Conservation (phyloP, 1,140 invertebrate species). For the Calliphora vicina region DNA sequence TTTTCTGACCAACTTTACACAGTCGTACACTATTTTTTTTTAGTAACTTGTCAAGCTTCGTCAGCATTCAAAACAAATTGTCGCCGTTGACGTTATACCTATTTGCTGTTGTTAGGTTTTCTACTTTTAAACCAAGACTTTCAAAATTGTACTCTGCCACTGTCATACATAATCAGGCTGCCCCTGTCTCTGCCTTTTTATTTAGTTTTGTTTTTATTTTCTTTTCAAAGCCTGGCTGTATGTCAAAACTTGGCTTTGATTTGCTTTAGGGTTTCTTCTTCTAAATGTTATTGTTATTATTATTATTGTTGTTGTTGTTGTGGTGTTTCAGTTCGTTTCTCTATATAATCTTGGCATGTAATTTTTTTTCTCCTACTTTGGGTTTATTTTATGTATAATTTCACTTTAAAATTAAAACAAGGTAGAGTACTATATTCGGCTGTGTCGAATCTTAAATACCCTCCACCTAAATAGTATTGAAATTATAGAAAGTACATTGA, state of each 20-base stretch:
- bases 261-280: not conserved
- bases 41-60: not conserved
- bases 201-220: not conserved
- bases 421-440: too few relatives aligned
- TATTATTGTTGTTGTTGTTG: too few relatives aligned
- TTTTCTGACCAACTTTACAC: not conserved
- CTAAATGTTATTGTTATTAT: not conserved
- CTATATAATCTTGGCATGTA: not conserved
- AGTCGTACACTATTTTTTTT: too few relatives aligned
- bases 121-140: not conserved
- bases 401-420: not conserved
- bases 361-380: not conserved
- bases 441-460: too few relatives aligned
- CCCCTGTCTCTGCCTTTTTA: not conserved
- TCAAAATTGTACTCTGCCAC: not conserved
- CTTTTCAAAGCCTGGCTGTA: not conserved
- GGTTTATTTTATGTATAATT: not conserved
- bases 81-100: not conserved
- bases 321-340: not conserved
- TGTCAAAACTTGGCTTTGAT: not conserved
- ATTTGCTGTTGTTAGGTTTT: not conserved
- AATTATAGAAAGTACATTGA: too few relatives aligned
- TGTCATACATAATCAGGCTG: too few relatives aligned
- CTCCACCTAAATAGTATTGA: too few relatives aligned
- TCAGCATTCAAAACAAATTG: not conserved